Conservation (phyloP, 2,888 invertebrate species). For the Tigriopus californicus region DNA sequence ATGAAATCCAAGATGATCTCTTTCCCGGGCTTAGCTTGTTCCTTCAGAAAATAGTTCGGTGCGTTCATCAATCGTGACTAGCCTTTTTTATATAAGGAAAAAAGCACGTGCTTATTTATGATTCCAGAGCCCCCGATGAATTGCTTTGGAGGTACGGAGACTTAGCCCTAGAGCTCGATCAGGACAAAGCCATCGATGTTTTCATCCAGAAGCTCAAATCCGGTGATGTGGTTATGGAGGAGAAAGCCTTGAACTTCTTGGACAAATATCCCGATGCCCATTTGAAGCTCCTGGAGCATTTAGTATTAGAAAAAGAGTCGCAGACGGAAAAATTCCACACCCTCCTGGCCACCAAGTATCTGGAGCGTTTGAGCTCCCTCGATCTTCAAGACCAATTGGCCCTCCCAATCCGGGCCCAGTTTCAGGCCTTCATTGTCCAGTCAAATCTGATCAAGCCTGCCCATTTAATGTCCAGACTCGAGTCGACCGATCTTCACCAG, state of each 20-base stretch:
- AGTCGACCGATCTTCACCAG: conserved; percentile 29
- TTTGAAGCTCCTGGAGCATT: conserved; percentile 28
- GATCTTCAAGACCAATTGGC: conserved; percentile 16
- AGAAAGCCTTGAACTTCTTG: conserved; percentile 28
- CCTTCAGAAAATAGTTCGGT: conserved; percentile 18
- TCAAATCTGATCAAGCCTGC: conserved; percentile 30
- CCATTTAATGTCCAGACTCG: conserved; percentile 30
- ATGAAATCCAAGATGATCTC: conserved; percentile 26
- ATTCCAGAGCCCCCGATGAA: conserved; percentile 26
- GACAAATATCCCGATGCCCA: conserved; percentile 28
- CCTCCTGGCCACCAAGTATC: conserved; percentile 31
- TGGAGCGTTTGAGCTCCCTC: conserved; percentile 26
- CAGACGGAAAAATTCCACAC: conserved; percentile 34
- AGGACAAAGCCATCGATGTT: conserved; percentile 28
- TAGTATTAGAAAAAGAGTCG: conserved; percentile 27
- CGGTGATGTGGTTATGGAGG: conserved; percentile 25
- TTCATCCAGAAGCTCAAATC: conserved; percentile 27
- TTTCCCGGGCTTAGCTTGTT: conserved; percentile 27
- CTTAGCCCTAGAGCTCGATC: conserved; percentile 28
- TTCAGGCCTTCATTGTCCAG: conserved; percentile 28
- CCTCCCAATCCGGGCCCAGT: conserved; percentile 22
- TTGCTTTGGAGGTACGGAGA: conserved; percentile 31
- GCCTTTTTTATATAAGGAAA: not conserved
- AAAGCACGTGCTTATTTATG: conserved; percentile 20
- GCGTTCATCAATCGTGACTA: not conserved